These are phyloP conservation scores for Drosophila phalerata DNA, from an alignment of 2,888 invertebrate species.

Conservation along the genomic window DNA sequence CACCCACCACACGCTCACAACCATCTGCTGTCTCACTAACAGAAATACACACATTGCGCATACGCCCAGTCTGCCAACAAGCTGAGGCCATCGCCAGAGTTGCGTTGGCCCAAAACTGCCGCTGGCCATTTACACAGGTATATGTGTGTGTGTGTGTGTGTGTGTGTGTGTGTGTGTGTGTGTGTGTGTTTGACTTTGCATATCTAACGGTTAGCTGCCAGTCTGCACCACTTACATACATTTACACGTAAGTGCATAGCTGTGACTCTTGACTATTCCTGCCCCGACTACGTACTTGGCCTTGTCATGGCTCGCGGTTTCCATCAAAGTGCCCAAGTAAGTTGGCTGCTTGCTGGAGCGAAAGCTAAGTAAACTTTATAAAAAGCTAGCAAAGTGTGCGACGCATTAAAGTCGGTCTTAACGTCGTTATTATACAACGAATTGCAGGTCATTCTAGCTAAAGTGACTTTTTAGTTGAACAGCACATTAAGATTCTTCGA, in stretches of 20 bases:
- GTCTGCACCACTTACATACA: conserved; percentile 20
- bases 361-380: conserved; percentile 38
- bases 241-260: conserved; percentile 22
- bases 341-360: conserved; percentile 40
- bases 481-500: not conserved
- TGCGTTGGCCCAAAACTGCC: conserved; percentile 25
- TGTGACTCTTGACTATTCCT: conserved; percentile 28
- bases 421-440: conserved; percentile 22
- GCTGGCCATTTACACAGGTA: conserved; percentile 44
- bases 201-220: conserved; percentile 58
- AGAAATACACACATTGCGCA: conserved; percentile 40
- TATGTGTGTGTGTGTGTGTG: conserved; percentile 45
- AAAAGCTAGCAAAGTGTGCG: conserved; percentile 23
- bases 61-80: conserved; percentile 56
- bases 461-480: conserved; percentile 16
- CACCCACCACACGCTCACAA: not conserved
- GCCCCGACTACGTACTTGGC: conserved; percentile 32
- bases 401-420: conserved; percentile 34
- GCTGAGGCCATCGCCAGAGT: conserved; percentile 29
- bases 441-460: conserved; percentile 36
- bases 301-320: conserved; percentile 40
- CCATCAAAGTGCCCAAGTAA: conserved; percentile 44
- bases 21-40: not conserved
- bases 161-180: conserved; percentile 55
- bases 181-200: conserved; percentile 71